Conservation (phyloP, 2,888 invertebrate species). For the Spisula subtruncata region DNA sequence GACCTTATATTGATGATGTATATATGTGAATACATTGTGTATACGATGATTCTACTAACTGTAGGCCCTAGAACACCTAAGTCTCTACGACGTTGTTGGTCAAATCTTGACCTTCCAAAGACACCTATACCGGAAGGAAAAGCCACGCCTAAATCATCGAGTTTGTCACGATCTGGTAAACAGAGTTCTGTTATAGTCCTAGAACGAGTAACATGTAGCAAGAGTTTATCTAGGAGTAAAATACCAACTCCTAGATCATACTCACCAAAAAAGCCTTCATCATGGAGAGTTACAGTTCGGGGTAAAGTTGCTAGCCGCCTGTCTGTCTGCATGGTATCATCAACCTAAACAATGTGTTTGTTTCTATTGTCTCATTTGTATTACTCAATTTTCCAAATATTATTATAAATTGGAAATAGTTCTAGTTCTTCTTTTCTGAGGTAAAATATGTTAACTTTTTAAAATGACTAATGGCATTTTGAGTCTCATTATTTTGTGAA, state of each 20-base stretch:
- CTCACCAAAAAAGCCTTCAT: constrained; percentile 51
- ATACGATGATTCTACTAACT: constrained; percentile 37
- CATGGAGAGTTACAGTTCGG: constrained; percentile 64
- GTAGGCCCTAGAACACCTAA: constrained; percentile 75
- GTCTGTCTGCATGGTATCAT: constrained; percentile 20
- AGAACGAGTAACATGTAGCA: constrained; percentile 51
- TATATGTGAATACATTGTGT: neutral
- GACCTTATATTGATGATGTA: neutral
- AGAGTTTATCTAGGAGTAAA: constrained; percentile 63
- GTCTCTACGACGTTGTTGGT: constrained; percentile 78
- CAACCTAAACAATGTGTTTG: neutral
- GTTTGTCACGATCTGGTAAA: constrained; percentile 64
- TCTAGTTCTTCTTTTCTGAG: neutral
- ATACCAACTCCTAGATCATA: constrained; percentile 71
- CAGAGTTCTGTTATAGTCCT: constrained; percentile 44
- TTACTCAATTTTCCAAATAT: neutral
- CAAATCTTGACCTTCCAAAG: constrained; percentile 77
- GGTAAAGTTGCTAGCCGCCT: constrained; percentile 73
- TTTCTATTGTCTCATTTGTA: neutral
- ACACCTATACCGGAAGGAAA: constrained; percentile 77
- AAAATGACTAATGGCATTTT: too few relatives aligned
- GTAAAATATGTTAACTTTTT: too few relatives aligned
- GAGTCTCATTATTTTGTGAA: too few relatives aligned
- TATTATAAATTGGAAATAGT: neutral
- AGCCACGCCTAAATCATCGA: constrained; percentile 31